These are phyloP conservation scores for Calliopum simillimum DNA, from an alignment of 2,888 invertebrate genomes.

Conservation along the genomic window DNA sequence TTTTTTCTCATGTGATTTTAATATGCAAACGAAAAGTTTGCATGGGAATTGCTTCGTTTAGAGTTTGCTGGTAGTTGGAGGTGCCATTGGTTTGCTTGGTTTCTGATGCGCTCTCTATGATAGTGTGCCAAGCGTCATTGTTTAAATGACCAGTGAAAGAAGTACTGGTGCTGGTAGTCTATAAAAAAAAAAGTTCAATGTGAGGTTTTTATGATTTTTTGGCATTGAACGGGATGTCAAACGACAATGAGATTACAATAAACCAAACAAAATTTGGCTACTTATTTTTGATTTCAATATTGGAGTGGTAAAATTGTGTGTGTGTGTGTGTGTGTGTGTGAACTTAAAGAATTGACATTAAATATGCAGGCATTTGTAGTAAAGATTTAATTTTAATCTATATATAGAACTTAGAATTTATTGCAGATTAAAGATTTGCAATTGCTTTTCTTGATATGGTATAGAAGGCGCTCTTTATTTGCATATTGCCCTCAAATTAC, in stretches of 20 bases:
- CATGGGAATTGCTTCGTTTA: slow-evolving; percentile 26
- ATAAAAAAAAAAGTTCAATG: slow-evolving; percentile 7
- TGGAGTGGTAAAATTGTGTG: too few species aligned
- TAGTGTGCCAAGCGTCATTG: slow-evolving; percentile 15
- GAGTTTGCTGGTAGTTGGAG: background rate
- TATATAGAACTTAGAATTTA: too few species aligned
- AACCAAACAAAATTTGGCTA: slow-evolving; percentile 32
- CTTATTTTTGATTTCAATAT: slow-evolving; percentile 10
- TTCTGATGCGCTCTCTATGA: slow-evolving; percentile 1
- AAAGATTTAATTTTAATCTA: too few species aligned
- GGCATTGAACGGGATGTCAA: slow-evolving; percentile 33
- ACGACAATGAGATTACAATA: slow-evolving; percentile 29
- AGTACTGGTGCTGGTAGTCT: slow-evolving; percentile 24
- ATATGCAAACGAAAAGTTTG: slow-evolving; percentile 56
- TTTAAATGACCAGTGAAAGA: slow-evolving; percentile 17
- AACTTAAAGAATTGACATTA: too few species aligned
- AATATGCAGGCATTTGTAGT: too few species aligned
- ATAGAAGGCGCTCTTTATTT: too few species aligned
- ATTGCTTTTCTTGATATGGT: too few species aligned
- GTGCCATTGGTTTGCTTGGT: background rate
- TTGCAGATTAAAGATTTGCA: too few species aligned
- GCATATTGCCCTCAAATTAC: too few species aligned
- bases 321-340: too few species aligned
- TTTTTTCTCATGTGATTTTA: slow-evolving; percentile 63
- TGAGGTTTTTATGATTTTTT: slow-evolving; percentile 17